phyloP scores from a whole-genome alignment of 2,888 invertebrate genomes.

The Apamea sordens region DNA sequence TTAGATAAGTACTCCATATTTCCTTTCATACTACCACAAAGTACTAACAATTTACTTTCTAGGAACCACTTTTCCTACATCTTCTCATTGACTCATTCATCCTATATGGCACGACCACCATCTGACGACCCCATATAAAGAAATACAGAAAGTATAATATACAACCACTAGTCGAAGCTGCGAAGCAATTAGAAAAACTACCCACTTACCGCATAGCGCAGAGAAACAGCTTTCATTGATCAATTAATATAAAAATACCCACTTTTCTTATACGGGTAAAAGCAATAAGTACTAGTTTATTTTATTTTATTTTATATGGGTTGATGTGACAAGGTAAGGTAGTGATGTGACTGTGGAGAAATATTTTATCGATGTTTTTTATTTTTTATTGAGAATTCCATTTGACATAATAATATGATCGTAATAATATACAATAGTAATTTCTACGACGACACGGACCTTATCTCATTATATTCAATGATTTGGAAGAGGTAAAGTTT shows the following conservation, averaged over 20 bases:
- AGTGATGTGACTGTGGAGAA: constrained; percentile 43
- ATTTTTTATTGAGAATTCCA: background rate
- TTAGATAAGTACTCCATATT: too few species aligned
- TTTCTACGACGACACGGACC: too few species aligned
- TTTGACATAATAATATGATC: background rate
- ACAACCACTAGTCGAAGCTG: constrained; percentile 5
- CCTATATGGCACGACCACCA: background rate
- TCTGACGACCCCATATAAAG: constrained; percentile 16
- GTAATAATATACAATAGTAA: too few species aligned
- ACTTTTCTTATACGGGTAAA: constrained; percentile 30
- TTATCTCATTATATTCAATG: background rate
- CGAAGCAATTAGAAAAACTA: constrained; percentile 60
- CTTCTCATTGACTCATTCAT: constrained; percentile 8
- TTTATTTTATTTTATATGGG: constrained; percentile 45
- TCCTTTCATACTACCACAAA: background rate
- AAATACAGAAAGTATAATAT: constrained; percentile 36
- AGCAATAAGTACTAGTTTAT: constrained; percentile 49
- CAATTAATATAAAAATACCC: constrained; percentile 64
- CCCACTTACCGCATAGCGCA: constrained; percentile 6
- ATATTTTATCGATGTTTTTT: background rate
- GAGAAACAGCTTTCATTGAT: constrained; percentile 64
- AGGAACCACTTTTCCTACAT: too few species aligned
- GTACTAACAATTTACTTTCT: background rate
- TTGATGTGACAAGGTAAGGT: constrained; percentile 39
- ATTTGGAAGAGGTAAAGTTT: background rate